Evolutionary conservation across 2,113 vertebrate genomes (phyloP), one percentile per base, ranked within the genome.

Genomic region (Ceyx cyanopectus): DNA sequence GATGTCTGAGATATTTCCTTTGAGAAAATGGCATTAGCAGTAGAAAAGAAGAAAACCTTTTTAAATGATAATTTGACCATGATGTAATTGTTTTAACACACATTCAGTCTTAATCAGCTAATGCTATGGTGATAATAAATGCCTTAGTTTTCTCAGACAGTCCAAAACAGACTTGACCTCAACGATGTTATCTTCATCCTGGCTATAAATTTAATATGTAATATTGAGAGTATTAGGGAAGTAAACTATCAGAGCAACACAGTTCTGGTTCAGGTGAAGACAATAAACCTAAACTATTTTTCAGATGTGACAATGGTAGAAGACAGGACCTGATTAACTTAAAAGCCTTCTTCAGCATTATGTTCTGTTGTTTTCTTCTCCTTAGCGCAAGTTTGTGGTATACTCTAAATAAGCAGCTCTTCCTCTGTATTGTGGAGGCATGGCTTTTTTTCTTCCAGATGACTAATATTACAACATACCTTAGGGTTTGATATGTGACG

Each of bases 21-120:
- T 83, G 57, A 74, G 65, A 83, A 92, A 74, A 54, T 51, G 22
- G 6, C 51, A 58, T 43, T 70, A 37, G 16, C 30, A 54, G 14
- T 29, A 88, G 56, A 75, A 90, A 81, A 53, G 51, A 74, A 53
- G 48, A 41, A 84, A 70, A 16, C 22, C 8, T 78, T 88, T 88
- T n/a, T 70, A n/a, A 81, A 32, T 91, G 70, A 85, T 60, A 58
- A 81, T 43, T 46, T 60, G 48, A 91, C 63, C 6, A 56, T 76
- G 37, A 76, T 27, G 10, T 85, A 78, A 79, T 61, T 80, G 48
- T 87, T 92, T 90, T 77, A 70, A 70, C 7, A 70, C 9, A 62
- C 57, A 34, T 88, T 93, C 65, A 91, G 14, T 79, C 54, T 48
- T 85, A 63, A 83, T 94, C 60, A 77, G 41, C 12, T 73, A 87